Conservation (phyloP, 2,113 vertebrate genomes). For the Monarcha castaneiventris region DNA sequence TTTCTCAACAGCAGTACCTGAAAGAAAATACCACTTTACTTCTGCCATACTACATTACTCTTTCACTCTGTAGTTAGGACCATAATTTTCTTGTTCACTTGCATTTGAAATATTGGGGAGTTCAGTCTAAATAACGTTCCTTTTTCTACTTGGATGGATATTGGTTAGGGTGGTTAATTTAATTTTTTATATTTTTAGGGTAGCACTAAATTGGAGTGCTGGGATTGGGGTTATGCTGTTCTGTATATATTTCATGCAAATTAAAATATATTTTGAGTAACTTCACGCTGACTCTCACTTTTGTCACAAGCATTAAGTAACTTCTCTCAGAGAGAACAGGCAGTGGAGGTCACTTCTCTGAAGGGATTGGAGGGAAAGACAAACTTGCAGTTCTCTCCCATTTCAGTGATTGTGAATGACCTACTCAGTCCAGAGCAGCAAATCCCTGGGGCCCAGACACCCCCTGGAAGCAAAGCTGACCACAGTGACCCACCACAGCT, state of each 20-base stretch:
- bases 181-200: background rate
- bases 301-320: background rate
- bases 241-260: background rate
- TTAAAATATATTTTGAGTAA: background rate
- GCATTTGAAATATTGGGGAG: background rate
- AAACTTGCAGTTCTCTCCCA: background rate
- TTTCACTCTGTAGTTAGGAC: background rate
- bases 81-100: background rate
- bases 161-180: background rate
- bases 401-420: background rate
- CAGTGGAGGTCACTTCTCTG: background rate
- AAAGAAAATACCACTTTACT: background rate
- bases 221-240: background rate
- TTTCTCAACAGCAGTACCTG: background rate
- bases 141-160: background rate
- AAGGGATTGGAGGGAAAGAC: background rate
- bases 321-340: background rate
- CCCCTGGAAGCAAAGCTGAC: slow-evolving; percentile 30
- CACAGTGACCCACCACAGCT: slow-evolving; percentile 46
- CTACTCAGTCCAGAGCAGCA: background rate
- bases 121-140: background rate
- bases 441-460: slow-evolving; percentile 6
- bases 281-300: background rate
- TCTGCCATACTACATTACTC: background rate
- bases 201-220: background rate